Evolutionary conservation across 2,797 vertebrate genomes (phyloP).

Genomic region (Sebastes steindachneri): DNA sequence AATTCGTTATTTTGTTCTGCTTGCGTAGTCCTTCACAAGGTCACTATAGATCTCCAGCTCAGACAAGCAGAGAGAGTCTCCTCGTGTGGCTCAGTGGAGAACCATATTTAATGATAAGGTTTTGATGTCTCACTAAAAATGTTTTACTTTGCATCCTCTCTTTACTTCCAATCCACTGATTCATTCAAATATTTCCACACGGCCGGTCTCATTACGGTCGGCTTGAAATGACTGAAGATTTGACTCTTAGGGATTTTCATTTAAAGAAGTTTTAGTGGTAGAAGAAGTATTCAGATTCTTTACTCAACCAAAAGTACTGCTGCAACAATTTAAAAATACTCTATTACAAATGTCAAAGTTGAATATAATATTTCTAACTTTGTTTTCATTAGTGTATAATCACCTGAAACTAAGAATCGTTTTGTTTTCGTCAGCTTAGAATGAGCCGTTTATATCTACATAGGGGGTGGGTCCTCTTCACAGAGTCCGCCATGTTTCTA

Average conservation of each 20-base stretch:
- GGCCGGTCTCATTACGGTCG: not conserved
- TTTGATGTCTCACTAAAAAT: constrained; percentile 24
- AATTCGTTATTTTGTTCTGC: constrained; percentile 48
- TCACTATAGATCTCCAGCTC: constrained; percentile 46
- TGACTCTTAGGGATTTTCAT: not conserved
- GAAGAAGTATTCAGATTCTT: not conserved
- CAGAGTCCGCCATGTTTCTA: too few relatives aligned
- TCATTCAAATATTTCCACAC: constrained; percentile 25
- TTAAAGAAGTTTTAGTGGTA: not conserved
- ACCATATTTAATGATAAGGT: constrained; percentile 24
- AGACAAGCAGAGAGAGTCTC: constrained; percentile 41
- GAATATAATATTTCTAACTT: too few relatives aligned
- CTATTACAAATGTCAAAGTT: too few relatives aligned
- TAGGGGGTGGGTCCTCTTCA: too few relatives aligned
- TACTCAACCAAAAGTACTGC: not conserved
- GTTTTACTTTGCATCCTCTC: constrained; percentile 7
- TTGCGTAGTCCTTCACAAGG: constrained; percentile 51
- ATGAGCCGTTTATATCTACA: too few relatives aligned
- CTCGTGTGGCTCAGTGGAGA: constrained; percentile 19
- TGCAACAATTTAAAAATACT: not conserved
- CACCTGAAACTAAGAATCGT: too few relatives aligned
- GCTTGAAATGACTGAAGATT: constrained; percentile 5
- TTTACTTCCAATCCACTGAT: constrained; percentile 18
- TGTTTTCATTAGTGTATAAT: too few relatives aligned
- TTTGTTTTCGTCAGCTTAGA: too few relatives aligned